These are phyloP conservation scores for Camponotus pennsylvanicus DNA, from an alignment of 1,140 invertebrate genomes.

Conservation along the genomic window DNA sequence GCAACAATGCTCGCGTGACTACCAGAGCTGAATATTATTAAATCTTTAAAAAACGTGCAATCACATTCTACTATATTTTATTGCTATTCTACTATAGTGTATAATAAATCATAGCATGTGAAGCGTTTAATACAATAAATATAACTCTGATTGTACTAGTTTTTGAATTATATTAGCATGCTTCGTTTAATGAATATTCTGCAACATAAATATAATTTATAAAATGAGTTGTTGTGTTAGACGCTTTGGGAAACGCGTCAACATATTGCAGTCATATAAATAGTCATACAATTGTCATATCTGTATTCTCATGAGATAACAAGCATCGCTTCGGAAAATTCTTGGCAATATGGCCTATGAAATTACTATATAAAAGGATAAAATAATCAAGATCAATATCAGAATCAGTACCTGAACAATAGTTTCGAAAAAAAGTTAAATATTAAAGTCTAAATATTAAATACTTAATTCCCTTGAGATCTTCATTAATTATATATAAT, in stretches of 20 bases:
- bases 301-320: not conserved
- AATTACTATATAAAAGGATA: not conserved
- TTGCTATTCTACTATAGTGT: too few species aligned
- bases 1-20: too few species aligned
- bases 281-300: conserved; percentile 11
- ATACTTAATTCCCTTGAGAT: not conserved
- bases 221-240: not conserved
- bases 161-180: not conserved
- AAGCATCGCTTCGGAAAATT: not conserved
- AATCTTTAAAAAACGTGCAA: too few species aligned
- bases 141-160: not conserved
- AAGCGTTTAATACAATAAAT: not conserved
- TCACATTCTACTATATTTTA: not conserved
- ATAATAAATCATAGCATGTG: not conserved
- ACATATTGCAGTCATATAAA: not conserved
- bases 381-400: not conserved
- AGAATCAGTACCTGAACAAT: not conserved
- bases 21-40: too few species aligned
- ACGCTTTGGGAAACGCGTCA: not conserved
- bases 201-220: not conserved
- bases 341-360: not conserved
- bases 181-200: too few species aligned
- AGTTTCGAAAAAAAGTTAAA: not conserved
- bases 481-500: not conserved
- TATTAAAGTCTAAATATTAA: not conserved